Evolutionary conservation across 2,888 invertebrate genomes (phyloP).

Genomic region (Lasius fuliginosus): DNA sequence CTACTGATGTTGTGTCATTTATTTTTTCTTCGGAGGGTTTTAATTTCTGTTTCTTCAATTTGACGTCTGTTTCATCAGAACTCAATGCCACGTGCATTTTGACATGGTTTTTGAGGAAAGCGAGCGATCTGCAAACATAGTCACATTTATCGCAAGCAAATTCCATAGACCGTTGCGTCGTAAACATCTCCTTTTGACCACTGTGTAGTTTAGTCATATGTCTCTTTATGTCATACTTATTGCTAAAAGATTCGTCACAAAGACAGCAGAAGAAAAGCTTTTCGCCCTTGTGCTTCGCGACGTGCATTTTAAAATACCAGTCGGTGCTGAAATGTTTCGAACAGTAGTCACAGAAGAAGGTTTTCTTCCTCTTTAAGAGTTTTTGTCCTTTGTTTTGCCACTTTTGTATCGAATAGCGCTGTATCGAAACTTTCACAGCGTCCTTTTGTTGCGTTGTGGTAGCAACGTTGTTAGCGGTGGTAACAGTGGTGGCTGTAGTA

Average conservation of each 20-base stretch:
- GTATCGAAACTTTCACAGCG: not conserved
- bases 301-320: conserved; percentile 83
- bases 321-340: conserved; percentile 81
- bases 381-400: conserved; percentile 15
- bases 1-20: conserved; percentile 9
- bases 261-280: conserved; percentile 78
- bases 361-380: conserved; percentile 62
- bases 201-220: conserved; percentile 70
- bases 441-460: not conserved
- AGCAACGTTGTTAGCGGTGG: not conserved
- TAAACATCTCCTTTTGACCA: conserved; percentile 71
- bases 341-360: conserved; percentile 81
- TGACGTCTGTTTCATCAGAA: not conserved
- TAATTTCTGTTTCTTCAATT: conserved; percentile 14
- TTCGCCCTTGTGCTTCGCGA: conserved; percentile 81
- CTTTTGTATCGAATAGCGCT: not conserved
- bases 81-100: conserved; percentile 53
- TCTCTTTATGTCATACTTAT: conserved; percentile 79
- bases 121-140: conserved; percentile 60
- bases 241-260: conserved; percentile 80
- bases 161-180: conserved; percentile 40
- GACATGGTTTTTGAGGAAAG: conserved; percentile 71
- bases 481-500: not conserved
- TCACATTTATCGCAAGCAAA: conserved; percentile 72
- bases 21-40: not conserved